Conservation (phyloP, 2,888 invertebrate species). For the Dasypolia templi region DNA sequence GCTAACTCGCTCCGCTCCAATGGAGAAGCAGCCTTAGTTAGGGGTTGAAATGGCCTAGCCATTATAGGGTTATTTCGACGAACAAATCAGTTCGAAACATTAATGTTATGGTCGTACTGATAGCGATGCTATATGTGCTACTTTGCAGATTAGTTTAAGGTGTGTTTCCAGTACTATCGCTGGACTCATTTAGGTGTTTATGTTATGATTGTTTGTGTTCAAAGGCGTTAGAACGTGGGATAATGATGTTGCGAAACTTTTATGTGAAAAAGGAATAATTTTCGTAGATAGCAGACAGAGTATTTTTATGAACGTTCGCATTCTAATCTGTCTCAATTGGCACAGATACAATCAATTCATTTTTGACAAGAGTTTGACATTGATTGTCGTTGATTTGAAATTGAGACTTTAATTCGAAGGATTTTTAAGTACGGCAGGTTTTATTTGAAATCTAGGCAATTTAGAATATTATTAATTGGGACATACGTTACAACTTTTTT, state of each 20-base stretch:
- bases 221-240: constrained; percentile 17
- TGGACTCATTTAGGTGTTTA: constrained; percentile 22
- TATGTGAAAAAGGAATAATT: too few relatives aligned
- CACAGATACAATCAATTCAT: too few relatives aligned
- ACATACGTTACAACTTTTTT: too few relatives aligned
- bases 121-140: constrained; percentile 49
- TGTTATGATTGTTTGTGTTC: constrained; percentile 30
- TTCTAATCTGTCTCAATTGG: too few relatives aligned
- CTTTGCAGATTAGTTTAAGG: constrained; percentile 52
- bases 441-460: too few relatives aligned
- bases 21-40: constrained; percentile 34
- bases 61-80: constrained; percentile 65
- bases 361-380: too few relatives aligned
- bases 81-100: constrained; percentile 64
- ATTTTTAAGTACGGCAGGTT: too few relatives aligned
- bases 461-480: too few relatives aligned
- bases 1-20: not conserved
- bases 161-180: constrained; percentile 45
- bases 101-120: constrained; percentile 54
- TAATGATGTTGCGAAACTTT: not conserved
- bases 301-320: too few relatives aligned
- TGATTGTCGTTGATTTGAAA: too few relatives aligned
- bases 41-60: constrained; percentile 50
- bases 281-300: too few relatives aligned
- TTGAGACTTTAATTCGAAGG: too few relatives aligned